A percentile compares a stretch with the other conserved stretches of the same genome.
phyloP scores from a whole-genome alignment of 2,888 invertebrate species.

The Apodemia zela region DNA sequence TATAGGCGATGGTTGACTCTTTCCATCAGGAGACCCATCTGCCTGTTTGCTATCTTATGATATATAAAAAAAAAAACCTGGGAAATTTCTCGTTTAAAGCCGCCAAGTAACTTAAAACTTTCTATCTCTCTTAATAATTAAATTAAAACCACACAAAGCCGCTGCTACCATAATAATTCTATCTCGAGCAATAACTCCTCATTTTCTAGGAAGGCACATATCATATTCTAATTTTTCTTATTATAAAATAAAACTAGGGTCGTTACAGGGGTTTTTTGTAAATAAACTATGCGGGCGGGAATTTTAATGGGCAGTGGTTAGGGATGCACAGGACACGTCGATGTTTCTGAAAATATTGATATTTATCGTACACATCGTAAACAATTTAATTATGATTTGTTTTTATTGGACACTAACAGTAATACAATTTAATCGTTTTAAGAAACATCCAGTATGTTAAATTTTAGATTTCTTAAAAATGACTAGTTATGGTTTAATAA shows the following conservation, averaged over 20 bases:
- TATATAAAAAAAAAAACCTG: no score
- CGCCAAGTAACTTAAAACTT: not conserved
- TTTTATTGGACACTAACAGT: no score
- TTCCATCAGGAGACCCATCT: no score
- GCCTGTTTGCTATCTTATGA: no score
- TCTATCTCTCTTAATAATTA: not conserved
- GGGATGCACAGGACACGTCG: not conserved
- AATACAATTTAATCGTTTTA: no score
- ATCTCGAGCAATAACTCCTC: constrained; percentile 16
- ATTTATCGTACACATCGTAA: no score
- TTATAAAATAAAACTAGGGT: constrained; percentile 24
- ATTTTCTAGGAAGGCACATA: constrained; percentile 21
- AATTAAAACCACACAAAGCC: not conserved
- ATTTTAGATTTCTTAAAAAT: no score
- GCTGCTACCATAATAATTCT: not conserved
- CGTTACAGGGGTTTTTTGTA: constrained; percentile 44
- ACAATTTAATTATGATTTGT: no score
- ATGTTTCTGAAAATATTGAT: not conserved
- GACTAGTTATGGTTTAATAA: no score
- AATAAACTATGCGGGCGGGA: constrained; percentile 67
- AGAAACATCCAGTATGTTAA: no score
- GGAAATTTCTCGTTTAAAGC: not conserved
- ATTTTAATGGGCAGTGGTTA: constrained; percentile 61
- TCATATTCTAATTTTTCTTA: constrained; percentile 23
- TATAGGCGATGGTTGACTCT: no score